phyloP scores from a whole-genome alignment of 1,140 invertebrate genomes.

The Drosophila gunungcola region DNA sequence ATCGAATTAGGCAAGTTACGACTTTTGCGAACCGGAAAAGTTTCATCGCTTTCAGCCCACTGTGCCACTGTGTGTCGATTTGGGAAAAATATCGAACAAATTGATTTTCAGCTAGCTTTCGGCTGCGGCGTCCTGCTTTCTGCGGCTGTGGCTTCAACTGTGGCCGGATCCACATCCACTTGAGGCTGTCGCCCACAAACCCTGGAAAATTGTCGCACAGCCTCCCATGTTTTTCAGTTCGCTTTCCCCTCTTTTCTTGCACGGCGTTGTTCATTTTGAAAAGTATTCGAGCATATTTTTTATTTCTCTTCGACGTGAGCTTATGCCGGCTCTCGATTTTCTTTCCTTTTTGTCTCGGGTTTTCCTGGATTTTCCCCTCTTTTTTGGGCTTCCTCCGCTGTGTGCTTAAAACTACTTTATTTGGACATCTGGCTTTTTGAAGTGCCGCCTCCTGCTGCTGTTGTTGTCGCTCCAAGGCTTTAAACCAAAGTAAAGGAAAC shows the following conservation, averaged over 20 bases:
- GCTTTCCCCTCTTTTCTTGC: slow-evolving; percentile 11
- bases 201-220: slow-evolving; percentile 13
- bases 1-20: slow-evolving; percentile 20
- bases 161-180: slow-evolving; percentile 26
- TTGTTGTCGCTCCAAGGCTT: slow-evolving; percentile 4
- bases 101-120: slow-evolving; percentile 45
- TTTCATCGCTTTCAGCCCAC: slow-evolving; percentile 15
- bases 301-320: slow-evolving; percentile 56
- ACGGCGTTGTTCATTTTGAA: slow-evolving; percentile 57
- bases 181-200: slow-evolving; percentile 23
- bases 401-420: slow-evolving; percentile 74
- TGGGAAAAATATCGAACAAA: slow-evolving; percentile 30
- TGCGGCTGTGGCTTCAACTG: slow-evolving; percentile 22
- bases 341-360: slow-evolving; percentile 10
- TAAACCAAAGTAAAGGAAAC: slow-evolving; percentile 22
- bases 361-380: background rate
- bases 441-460: slow-evolving; percentile 36
- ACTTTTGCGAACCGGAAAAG: background rate
- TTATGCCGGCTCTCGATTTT: slow-evolving; percentile 33
- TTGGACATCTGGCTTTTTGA: slow-evolving; percentile 66
- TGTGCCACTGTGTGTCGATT: slow-evolving; percentile 2
- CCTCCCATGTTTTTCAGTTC: slow-evolving; percentile 54
- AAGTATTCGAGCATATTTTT: slow-evolving; percentile 74
- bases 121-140: slow-evolving; percentile 14
- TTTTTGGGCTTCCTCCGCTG: slow-evolving; percentile 1